Percentiles rank a stretch among this genome's conserved stretches.
These are phyloP conservation scores for Cryptoprocta ferox DNA, from an alignment of 2,797 vertebrate species.

Conservation along the genomic window DNA sequence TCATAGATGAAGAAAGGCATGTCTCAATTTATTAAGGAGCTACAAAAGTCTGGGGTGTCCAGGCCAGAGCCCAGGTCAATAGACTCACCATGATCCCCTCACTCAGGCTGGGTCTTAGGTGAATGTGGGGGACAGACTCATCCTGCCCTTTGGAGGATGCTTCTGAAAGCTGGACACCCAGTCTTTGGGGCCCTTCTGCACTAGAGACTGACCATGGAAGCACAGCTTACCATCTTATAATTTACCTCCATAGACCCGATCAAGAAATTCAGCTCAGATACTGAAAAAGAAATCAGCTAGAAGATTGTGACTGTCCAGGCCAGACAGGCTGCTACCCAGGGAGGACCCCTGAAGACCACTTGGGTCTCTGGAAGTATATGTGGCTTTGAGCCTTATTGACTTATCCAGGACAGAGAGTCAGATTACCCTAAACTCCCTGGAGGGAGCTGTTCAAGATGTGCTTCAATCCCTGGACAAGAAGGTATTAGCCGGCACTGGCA, in stretches of 20 bases:
- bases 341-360: background rate
- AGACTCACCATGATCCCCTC: background rate
- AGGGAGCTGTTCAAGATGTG: slow-evolving; percentile 34
- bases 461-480: slow-evolving; percentile 58
- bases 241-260: background rate
- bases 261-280: slow-evolving; percentile 32
- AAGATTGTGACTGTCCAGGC: slow-evolving; percentile 33
- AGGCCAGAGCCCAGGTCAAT: background rate
- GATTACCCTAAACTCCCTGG: slow-evolving; percentile 37
- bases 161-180: background rate
- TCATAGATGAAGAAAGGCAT: background rate
- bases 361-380: background rate
- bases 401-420: slow-evolving; percentile 2
- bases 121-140: background rate
- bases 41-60: background rate
- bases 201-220: background rate
- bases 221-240: slow-evolving; percentile 16
- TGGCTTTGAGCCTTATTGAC: slow-evolving; percentile 51
- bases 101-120: background rate
- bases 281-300: slow-evolving; percentile 61
- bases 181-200: background rate
- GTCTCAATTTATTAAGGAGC: background rate
- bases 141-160: background rate
- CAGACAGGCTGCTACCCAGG: background rate
- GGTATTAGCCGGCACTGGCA: slow-evolving; percentile 42